Percentiles rank a stretch among this genome's conserved stretches.
Evolutionary conservation across 1,140 invertebrate species (phyloP).

Genomic region (Cotesia typhae): DNA sequence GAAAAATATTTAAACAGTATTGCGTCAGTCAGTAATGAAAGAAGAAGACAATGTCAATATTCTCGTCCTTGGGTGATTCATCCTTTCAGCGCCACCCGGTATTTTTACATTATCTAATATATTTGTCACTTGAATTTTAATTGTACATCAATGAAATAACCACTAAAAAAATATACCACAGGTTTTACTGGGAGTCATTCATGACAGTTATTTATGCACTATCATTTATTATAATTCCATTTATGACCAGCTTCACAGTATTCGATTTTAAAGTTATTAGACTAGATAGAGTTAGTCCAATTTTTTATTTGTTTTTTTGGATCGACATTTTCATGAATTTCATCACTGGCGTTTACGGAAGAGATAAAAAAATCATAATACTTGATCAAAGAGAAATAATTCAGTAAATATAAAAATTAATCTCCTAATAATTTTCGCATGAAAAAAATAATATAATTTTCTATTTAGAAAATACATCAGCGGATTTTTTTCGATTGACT

Average conservation of each 20-base stretch:
- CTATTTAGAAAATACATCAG: slow-evolving; percentile 48
- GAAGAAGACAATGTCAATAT: slow-evolving; percentile 41
- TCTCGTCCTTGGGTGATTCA: slow-evolving; percentile 56
- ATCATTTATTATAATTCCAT: slow-evolving; percentile 56
- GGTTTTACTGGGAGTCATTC: slow-evolving; percentile 56
- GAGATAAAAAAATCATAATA: slow-evolving; percentile 41
- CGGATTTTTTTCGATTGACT: slow-evolving; percentile 51
- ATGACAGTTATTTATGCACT: slow-evolving; percentile 52
- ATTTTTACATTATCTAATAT: slow-evolving; percentile 12
- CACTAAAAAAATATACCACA: slow-evolving; percentile 29
- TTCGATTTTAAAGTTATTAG: slow-evolving; percentile 48
- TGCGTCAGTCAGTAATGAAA: slow-evolving; percentile 49
- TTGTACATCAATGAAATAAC: background rate
- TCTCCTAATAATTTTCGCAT: background rate
- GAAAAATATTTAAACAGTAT: slow-evolving; percentile 47
- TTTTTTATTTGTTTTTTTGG: slow-evolving; percentile 57
- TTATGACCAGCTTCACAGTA: slow-evolving; percentile 53
- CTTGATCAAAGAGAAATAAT: slow-evolving; percentile 52
- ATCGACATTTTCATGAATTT: slow-evolving; percentile 53
- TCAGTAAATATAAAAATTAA: slow-evolving; percentile 41
- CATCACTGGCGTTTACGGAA: slow-evolving; percentile 50
- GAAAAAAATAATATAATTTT: slow-evolving; percentile 19
- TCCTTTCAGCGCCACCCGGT: slow-evolving; percentile 57
- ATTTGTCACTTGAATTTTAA: background rate
- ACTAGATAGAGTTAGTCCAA: slow-evolving; percentile 49